phyloP scores from a whole-genome alignment of 2,113 vertebrate species.

The cattle (Bos taurus) region ARS-UCD2.0 NC_037352.1:24709001-24709500 shows the following conservation, averaged over 20 bases:
- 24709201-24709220: neutral
- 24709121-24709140: neutral
- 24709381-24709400: neutral
- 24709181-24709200: neutral
- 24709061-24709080: neutral
- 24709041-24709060: accelerated
- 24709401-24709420: neutral
- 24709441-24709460: neutral
- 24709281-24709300: neutral
- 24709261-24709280: neutral
- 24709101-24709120: neutral
- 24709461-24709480: neutral
- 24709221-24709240: neutral
- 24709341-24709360: neutral
- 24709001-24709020: neutral
- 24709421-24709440: accelerated
- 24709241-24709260: neutral
- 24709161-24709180: neutral
- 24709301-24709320: neutral
- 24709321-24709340: neutral
- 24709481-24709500: accelerated
- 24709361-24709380: neutral
- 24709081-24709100: neutral
- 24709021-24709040: neutral
- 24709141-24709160: neutral